Evolutionary conservation across 2,797 vertebrate species (phyloP).

Genomic region (Cryptoprocta ferox): DNA sequence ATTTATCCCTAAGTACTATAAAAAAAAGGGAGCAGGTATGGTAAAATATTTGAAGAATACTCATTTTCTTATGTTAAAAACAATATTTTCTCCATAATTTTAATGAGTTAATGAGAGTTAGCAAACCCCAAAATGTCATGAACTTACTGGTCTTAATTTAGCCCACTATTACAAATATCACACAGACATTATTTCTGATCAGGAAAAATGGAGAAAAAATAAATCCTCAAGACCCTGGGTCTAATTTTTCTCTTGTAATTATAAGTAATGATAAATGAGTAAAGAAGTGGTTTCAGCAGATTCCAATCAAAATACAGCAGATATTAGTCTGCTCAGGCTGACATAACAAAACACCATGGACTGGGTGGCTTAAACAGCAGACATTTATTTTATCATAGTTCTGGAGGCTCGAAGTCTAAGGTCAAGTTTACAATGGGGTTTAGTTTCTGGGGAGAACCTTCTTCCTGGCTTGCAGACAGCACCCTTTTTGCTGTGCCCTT

Average conservation of each 20-base stretch:
- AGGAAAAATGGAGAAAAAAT: not conserved
- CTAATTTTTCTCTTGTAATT: not conserved
- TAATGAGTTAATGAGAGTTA: not conserved
- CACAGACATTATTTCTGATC: not conserved
- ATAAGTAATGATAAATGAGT: not conserved
- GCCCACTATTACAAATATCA: not conserved
- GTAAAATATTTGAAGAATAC: not conserved
- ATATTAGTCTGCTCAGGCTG: not conserved
- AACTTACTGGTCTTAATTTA: not conserved
- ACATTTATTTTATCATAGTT: not conserved
- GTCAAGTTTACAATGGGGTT: not conserved
- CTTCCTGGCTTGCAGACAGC: not conserved
- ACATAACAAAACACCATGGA: not conserved
- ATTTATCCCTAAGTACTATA: not conserved
- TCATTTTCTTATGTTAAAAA: not conserved
- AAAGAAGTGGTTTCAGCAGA: not conserved
- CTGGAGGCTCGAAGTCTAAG: not conserved
- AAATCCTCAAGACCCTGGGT: not conserved
- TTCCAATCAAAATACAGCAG: not conserved
- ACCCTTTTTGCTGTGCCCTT: not conserved
- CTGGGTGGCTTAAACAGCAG: not conserved
- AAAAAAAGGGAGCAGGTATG: not conserved
- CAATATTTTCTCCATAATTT: not conserved
- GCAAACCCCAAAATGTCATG: not conserved
- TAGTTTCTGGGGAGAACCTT: not conserved